Base-by-base conservation (phyloP, 2,113 vertebrate species). In the Ondatra zibethicus region DNA sequence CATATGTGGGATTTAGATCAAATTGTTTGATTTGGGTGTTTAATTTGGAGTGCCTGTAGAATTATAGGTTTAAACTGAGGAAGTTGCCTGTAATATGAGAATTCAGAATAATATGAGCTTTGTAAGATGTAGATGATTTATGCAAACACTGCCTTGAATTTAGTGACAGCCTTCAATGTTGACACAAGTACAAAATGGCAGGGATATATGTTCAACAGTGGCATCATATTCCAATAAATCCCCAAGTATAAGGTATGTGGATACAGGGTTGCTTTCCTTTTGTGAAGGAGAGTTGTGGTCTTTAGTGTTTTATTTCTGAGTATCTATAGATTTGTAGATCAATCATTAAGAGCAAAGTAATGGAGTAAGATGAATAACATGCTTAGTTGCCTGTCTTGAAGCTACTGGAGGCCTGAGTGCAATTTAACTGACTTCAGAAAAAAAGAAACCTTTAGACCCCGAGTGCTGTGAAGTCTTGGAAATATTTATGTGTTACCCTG, bases 91-190 rank as follows among this genome's bases (percentile, higher is more conserved):
- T 25, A 89, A 73, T 58, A 85, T 58, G 58, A 58, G 58, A 58
- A 58, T 58, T 58, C 73, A 72, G 50, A 85, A 75, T 14, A 50
- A 87, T 65, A 39, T 3, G 10, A 25, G 6, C 1, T 61, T 16
- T 19, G 16, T n/a, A 33, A 13, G n/a, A 88, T 52, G 63, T 27
- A 65, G 16, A 39, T 2, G 58, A 19, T 90, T 85, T 36, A 21
- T 75, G 2, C 19, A 72, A 17, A 66, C 55, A 12, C 88, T 47
- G 27, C 50, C 11, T 75, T 68, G 29, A 65, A n/a, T 58, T 39
- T 12, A 72, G 12, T 13, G 19, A 42, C 31, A 3, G 42, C 25
- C 21, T 7, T 1, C 0, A 0, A 27, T 17, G 0, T 61, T 39
- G 55, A 36, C 36, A 0, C 5, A 23, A 17, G 14, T 76, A 47